phyloP scores from a whole-genome alignment of 2,888 invertebrate genomes.

The Chelonus formosanus region DNA sequence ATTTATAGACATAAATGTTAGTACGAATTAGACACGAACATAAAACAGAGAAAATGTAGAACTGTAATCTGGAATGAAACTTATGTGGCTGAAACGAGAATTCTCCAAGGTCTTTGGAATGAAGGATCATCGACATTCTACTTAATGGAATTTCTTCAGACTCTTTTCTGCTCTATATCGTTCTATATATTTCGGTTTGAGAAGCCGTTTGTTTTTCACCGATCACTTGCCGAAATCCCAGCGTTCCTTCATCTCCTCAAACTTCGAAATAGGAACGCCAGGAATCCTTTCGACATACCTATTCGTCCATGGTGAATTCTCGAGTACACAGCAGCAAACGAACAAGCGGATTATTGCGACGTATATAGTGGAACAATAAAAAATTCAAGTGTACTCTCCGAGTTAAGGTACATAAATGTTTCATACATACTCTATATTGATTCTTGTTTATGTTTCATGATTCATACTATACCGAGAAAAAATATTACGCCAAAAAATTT shows the following conservation, averaged over 20 bases:
- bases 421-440: too few species aligned
- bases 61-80: too few species aligned
- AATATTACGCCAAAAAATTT: too few species aligned
- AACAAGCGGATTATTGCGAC: not conserved
- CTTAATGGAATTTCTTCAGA: not conserved
- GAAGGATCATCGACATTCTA: not conserved
- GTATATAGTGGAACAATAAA: not conserved
- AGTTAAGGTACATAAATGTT: too few species aligned
- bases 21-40: too few species aligned
- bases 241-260: slow-evolving; percentile 11
- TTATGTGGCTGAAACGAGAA: too few species aligned
- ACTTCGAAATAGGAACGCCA: slow-evolving; percentile 4
- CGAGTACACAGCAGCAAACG: slow-evolving; percentile 13
- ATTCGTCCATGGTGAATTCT: slow-evolving; percentile 19
- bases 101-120: slow-evolving; percentile 1
- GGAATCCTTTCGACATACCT: slow-evolving; percentile 16
- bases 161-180: not conserved
- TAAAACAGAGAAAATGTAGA: too few species aligned
- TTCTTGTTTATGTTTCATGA: too few species aligned
- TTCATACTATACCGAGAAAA: too few species aligned
- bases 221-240: slow-evolving; percentile 10
- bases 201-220: slow-evolving; percentile 10
- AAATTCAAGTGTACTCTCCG: not conserved
- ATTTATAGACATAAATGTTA: too few species aligned
- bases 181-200: slow-evolving; percentile 1